Conservation (phyloP, 1,140 invertebrate genomes). For the Diachasma alloeum region DNA sequence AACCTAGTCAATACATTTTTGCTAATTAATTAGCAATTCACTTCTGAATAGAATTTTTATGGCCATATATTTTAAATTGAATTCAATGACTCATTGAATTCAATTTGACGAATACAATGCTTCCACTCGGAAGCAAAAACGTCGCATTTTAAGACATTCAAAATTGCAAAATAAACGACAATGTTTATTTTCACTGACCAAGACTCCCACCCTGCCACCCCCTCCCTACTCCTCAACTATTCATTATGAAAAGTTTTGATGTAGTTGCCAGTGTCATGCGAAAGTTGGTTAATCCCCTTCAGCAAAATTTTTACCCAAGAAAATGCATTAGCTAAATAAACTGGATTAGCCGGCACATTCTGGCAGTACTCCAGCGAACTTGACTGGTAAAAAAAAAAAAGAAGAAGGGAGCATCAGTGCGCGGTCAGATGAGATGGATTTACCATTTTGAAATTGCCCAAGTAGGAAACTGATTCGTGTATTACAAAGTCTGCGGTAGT, state of each 20-base stretch:
- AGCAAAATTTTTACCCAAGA: neutral
- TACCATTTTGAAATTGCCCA: neutral
- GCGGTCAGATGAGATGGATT: neutral
- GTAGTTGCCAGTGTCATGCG: neutral
- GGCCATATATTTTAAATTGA: no score
- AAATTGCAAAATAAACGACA: no score
- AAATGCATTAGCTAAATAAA: slow-evolving; percentile 6
- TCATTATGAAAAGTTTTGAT: neutral
- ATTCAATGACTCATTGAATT: no score
- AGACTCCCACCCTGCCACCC: neutral
- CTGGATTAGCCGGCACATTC: neutral
- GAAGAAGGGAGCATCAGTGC: neutral
- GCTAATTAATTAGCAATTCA: no score
- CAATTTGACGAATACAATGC: no score
- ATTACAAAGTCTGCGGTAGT: neutral
- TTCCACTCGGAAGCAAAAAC: no score
- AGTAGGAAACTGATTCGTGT: neutral
- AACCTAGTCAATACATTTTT: no score
- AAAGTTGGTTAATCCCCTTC: neutral
- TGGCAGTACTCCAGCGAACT: neutral
- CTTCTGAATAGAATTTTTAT: no score
- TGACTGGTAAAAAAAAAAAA: neutral
- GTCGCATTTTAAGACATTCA: no score
- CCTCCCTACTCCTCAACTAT: neutral
- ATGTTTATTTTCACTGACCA: neutral